Base-by-base conservation (phyloP, 2,888 invertebrate species). In the Argyresthia goedartella region DNA sequence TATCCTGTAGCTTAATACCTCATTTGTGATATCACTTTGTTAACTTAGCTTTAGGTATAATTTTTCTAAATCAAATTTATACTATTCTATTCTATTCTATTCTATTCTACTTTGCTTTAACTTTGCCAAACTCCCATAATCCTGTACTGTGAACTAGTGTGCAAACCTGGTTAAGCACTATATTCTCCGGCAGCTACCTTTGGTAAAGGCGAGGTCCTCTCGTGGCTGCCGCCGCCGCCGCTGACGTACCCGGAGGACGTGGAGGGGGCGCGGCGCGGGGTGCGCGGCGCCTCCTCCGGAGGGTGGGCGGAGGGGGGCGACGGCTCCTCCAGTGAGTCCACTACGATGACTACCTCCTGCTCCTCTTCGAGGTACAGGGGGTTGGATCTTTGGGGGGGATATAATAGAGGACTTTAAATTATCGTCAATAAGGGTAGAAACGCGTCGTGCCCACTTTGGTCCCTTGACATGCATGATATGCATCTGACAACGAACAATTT, bases 171-270 rank as follows among this genome's bases (percentile, higher is more conserved):
- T 25, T 25, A 25, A 25, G 25, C 25, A 25, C 2, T 25, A 25
- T 25, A 25, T 25, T 25, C 25, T 25, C 25, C 25, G 6, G 25
- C 2, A 49, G 13, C 4, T 14, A 33, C 15, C 50, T 43, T 84
- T 79, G 82, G 82, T 79, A 81, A 69, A 57, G 71, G 85, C 49
- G 86, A 84, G 52, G 80, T 81, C 34, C 85, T 73, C 33, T 84
- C 85, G 56, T 85, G 74, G 60, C 85, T 85, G 56, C 85, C 84
- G 56, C 85, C 84, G 50, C 73, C 79, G 53, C 72, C 81, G 64
- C 82, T 82, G 62, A 84, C 85, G 61, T 84, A 85, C 42, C 85
- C 85, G 67, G 85, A 85, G 4, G 84, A 85, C 0, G 84, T 84
- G 49, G 82, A 84, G 10, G 85, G 84, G 2, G 78, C 84, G 16